These are phyloP conservation scores for Trichonephila clavipes DNA, from an alignment of 1,140 invertebrate species.

Conservation along the genomic window DNA sequence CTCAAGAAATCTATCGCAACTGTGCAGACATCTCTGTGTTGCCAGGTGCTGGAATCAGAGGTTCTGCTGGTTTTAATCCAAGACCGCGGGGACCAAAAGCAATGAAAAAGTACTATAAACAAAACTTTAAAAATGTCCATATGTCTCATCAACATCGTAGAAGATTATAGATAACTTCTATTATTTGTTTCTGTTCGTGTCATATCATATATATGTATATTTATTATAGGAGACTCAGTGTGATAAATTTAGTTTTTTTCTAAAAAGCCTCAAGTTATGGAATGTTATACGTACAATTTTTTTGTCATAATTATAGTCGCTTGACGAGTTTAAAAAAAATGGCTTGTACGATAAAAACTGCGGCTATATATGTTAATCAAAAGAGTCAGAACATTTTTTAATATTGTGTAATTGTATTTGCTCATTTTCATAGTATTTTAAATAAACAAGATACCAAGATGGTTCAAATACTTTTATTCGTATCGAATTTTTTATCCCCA, in stretches of 20 bases:
- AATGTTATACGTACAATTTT: no score
- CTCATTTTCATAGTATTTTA: no score
- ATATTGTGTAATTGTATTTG: no score
- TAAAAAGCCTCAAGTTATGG: no score
- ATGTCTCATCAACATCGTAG: background rate
- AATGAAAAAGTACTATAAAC: slow-evolving; percentile 25
- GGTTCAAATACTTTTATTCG: no score
- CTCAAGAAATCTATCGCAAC: slow-evolving; percentile 79
- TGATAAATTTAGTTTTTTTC: background rate
- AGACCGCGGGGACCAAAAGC: slow-evolving; percentile 21
- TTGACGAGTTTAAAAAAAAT: no score
- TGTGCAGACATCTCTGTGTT: slow-evolving; percentile 78
- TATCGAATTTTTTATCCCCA: no score
- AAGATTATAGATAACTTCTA: background rate
- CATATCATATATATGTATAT: background rate
- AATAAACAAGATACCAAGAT: no score
- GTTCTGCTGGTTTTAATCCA: slow-evolving; percentile 48
- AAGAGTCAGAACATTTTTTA: no score
- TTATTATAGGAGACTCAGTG: background rate
- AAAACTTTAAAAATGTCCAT: background rate
- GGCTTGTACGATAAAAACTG: no score
- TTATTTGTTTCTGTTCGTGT: background rate
- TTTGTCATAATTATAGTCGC: no score
- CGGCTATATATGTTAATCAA: no score
- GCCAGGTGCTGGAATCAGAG: slow-evolving; percentile 45